These are phyloP conservation scores for Drosophila mojavensis DNA, from an alignment of 1,140 invertebrate genomes.

Conservation along the genomic window DNA sequence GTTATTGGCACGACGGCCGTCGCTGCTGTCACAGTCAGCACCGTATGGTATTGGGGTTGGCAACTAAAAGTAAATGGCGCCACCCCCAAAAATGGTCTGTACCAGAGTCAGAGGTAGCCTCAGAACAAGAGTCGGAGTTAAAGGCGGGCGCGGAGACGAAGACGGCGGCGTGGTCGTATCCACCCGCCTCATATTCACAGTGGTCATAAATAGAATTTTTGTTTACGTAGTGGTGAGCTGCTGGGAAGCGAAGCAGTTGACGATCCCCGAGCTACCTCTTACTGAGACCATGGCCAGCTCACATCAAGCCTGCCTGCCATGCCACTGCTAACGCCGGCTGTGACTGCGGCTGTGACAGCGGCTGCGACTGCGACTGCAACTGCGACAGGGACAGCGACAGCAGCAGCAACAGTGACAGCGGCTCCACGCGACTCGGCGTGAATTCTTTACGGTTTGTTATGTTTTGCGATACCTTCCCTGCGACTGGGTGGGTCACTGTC, in stretches of 20 bases:
- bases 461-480: constrained; percentile 59
- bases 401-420: background rate
- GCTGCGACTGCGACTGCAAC: constrained; percentile 1
- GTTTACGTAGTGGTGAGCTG: constrained; percentile 79
- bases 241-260: constrained; percentile 44
- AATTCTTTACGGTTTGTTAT: constrained; percentile 84
- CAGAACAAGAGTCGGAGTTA: background rate
- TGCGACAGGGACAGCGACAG: background rate
- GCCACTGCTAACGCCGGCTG: constrained; percentile 31
- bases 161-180: constrained; percentile 2
- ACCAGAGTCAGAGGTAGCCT: background rate
- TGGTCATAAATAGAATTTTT: constrained; percentile 84
- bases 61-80: background rate
- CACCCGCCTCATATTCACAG: constrained; percentile 41
- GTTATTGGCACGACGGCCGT: constrained; percentile 62
- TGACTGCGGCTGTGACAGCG: background rate
- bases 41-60: background rate
- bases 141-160: background rate
- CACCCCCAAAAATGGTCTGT: constrained; percentile 9
- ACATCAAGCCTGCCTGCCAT: constrained; percentile 45
- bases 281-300: background rate
- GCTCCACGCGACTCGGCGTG: constrained; percentile 26
- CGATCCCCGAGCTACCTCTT: constrained; percentile 6
- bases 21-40: constrained; percentile 44
- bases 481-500: constrained; percentile 19